Conservation (phyloP, 2,888 invertebrate genomes). For the Cantharis rustica region DNA sequence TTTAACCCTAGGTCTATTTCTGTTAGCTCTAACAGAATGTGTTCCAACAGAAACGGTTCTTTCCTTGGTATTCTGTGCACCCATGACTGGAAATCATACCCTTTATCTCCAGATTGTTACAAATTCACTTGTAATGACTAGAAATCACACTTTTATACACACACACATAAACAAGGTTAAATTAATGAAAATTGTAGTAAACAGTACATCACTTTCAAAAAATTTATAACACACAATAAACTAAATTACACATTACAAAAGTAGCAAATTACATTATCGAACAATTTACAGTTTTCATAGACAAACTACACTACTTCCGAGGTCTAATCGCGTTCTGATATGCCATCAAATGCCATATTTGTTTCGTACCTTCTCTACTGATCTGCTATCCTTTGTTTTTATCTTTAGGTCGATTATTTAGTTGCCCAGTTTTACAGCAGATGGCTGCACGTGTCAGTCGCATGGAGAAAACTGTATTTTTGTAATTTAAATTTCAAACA, state of each 20-base stretch:
- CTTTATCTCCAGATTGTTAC: constrained; percentile 52
- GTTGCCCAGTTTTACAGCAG: constrained; percentile 48
- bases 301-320: constrained; percentile 46
- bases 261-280: constrained; percentile 39
- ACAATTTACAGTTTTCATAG: constrained; percentile 41
- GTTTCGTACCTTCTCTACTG: constrained; percentile 36
- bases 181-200: constrained; percentile 36
- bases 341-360: constrained; percentile 54
- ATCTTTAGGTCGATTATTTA: constrained; percentile 64
- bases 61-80: constrained; percentile 94
- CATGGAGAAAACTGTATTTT: neutral
- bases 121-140: constrained; percentile 46
- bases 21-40: constrained; percentile 72
- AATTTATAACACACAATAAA: constrained; percentile 28
- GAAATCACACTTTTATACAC: constrained; percentile 43
- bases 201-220: constrained; percentile 41
- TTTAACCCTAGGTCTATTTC: constrained; percentile 78
- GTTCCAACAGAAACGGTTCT: constrained; percentile 75
- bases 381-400: constrained; percentile 50
- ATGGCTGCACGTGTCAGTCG: constrained; percentile 40
- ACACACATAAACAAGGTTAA: constrained; percentile 44
- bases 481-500: neutral
- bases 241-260: constrained; percentile 16
- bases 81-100: constrained; percentile 69
- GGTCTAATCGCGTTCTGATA: constrained; percentile 53